phyloP scores from a whole-genome alignment of 23 tunicate genomes.

The Botrylloides violaceus region DNA sequence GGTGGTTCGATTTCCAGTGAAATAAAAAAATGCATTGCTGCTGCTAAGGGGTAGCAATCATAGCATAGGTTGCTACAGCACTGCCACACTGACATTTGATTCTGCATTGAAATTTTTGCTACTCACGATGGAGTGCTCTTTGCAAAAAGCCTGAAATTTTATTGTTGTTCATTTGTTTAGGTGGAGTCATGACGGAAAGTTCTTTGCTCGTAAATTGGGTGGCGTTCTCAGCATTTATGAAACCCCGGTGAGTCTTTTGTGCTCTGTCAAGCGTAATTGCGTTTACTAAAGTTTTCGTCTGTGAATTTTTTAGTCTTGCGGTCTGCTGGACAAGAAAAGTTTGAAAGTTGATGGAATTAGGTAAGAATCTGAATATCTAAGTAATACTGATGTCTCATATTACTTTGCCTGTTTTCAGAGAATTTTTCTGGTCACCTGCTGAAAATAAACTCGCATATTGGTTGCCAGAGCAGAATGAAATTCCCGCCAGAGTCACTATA shows the following conservation, averaged over 20 bases:
- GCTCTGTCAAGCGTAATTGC: too few relatives aligned
- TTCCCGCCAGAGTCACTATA: constrained; percentile 94
- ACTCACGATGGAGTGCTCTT: background rate
- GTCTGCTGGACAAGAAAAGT: constrained; percentile 83
- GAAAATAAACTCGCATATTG: constrained; percentile 84
- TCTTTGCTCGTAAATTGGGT: constrained; percentile 80
- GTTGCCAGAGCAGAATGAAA: constrained; percentile 76
- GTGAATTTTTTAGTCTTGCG: constrained; percentile 66
- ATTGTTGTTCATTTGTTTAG: constrained; percentile 21
- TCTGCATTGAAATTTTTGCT: background rate
- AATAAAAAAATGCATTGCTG: too few relatives aligned
- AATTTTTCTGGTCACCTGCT: constrained; percentile 92
- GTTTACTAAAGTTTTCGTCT: background rate
- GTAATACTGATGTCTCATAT: background rate
- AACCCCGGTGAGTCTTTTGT: constrained; percentile 69
- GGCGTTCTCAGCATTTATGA: constrained; percentile 89
- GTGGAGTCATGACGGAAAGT: constrained; percentile 88
- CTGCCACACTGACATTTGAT: background rate
- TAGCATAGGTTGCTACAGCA: background rate
- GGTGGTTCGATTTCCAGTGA: too few relatives aligned
- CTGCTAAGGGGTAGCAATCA: background rate
- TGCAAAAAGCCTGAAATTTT: background rate
- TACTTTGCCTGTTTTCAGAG: constrained; percentile 25
- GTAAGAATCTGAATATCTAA: constrained; percentile 12
- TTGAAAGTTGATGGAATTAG: constrained; percentile 70